phyloP scores from a whole-genome alignment of 1,140 invertebrate species.

The Drosophila asahinai region DNA sequence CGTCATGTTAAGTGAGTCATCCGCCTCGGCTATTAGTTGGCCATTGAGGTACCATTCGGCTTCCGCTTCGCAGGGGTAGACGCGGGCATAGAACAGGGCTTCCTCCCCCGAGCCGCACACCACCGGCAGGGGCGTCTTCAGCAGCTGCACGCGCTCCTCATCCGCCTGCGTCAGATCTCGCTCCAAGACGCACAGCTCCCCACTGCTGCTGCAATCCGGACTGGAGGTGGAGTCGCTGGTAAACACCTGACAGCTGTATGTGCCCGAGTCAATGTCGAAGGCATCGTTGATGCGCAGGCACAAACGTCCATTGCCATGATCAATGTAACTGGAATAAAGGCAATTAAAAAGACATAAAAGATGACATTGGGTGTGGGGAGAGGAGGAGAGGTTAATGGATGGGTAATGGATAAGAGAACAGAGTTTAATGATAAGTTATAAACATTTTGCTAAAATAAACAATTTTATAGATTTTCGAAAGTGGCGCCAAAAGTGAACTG shows the following conservation, averaged over 20 bases:
- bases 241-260: constrained; percentile 89
- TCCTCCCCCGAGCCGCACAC: constrained; percentile 61
- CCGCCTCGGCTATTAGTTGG: constrained; percentile 48
- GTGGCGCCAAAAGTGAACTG: no score
- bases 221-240: constrained; percentile 39
- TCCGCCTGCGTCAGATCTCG: constrained; percentile 49
- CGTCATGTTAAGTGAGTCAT: constrained; percentile 80
- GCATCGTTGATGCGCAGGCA: constrained; percentile 89
- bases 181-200: constrained; percentile 76
- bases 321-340: constrained; percentile 86
- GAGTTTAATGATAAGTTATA: no score
- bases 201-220: constrained; percentile 73
- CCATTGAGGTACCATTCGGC: constrained; percentile 79
- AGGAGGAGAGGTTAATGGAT: background rate
- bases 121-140: constrained; percentile 73
- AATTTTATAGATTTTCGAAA: no score
- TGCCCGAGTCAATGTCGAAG: constrained; percentile 89
- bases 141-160: constrained; percentile 60
- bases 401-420: background rate
- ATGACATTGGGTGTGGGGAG: constrained; percentile 3
- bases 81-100: constrained; percentile 78
- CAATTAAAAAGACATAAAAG: constrained; percentile 9
- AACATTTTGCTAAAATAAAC: no score
- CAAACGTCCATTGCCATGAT: constrained; percentile 87
- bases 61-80: constrained; percentile 75